These are phyloP conservation scores for Puma concolor DNA, from an alignment of 2,113 vertebrate genomes.

Conservation along the genomic window DNA sequence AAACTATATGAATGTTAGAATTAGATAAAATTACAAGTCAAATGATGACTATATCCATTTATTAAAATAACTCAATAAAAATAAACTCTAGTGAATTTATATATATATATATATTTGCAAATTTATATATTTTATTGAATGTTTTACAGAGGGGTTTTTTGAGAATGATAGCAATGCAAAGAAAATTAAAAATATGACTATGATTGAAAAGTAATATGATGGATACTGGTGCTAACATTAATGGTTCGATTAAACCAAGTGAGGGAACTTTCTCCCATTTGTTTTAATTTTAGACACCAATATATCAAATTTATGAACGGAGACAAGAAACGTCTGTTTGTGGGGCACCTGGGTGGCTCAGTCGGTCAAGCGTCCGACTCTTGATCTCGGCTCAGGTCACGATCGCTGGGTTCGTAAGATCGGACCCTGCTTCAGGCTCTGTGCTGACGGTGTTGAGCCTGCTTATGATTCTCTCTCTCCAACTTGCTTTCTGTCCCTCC, in stretches of 20 bases:
- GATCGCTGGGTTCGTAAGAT: no score
- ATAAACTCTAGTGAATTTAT: conserved; percentile 18
- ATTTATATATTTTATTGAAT: conserved; percentile 29
- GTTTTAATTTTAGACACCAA: conserved; percentile 22
- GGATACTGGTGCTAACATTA: conserved; percentile 1
- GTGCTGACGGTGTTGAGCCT: no score
- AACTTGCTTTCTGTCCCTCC: no score
- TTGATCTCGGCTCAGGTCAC: no score
- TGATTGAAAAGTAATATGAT: conserved; percentile 42
- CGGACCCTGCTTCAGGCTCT: no score
- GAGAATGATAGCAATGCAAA: neutral
- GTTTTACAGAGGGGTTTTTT: neutral
- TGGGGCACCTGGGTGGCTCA: no score
- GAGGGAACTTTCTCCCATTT: neutral
- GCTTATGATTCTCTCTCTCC: no score
- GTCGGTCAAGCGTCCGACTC: no score
- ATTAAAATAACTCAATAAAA: conserved; percentile 46
- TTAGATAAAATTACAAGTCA: conserved; percentile 21
- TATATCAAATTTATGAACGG: conserved; percentile 19
- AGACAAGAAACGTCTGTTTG: neutral
- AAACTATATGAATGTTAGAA: neutral
- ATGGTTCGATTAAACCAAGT: neutral
- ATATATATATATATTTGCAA: neutral
- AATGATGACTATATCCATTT: conserved; percentile 30
- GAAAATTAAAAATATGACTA: conserved; percentile 38